phyloP scores from a whole-genome alignment of 37 sponge, comb jelly and placozoan genomes.

The Theonella swinhoei region DNA sequence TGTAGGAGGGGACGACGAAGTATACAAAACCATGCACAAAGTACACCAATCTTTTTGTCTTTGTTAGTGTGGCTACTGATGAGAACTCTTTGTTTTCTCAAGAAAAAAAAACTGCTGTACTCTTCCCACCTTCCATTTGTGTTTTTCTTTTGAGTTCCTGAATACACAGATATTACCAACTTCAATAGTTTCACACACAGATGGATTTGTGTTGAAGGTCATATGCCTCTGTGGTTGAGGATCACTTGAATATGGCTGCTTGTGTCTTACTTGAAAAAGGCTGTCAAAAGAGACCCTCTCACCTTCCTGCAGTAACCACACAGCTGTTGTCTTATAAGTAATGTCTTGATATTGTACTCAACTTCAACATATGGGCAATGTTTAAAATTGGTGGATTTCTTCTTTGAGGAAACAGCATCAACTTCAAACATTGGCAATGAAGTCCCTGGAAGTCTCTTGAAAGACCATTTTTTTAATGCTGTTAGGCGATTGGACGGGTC shows the following conservation, averaged over 20 bases:
- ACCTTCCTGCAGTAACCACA: conserved; percentile 63
- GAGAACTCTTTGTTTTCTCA: conserved; percentile 3
- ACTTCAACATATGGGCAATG: conserved; percentile 34
- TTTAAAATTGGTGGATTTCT: not conserved
- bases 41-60: not conserved
- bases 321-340: conserved; percentile 59
- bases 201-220: not conserved
- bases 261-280: conserved; percentile 37
- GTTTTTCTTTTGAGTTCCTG: too few relatives aligned
- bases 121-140: conserved; percentile 27
- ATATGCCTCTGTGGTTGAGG: not conserved
- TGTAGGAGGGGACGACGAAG: too few relatives aligned
- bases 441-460: not conserved
- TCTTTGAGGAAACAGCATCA: not conserved
- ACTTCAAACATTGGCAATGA: not conserved
- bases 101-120: conserved; percentile 39
- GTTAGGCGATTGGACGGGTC: too few relatives aligned
- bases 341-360: not conserved
- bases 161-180: not conserved
- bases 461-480: not conserved
- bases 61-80: conserved; percentile 2
- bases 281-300: conserved; percentile 62
- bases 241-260: conserved; percentile 39
- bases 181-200: not conserved
- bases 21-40: conserved; percentile 8